phyloP scores from a whole-genome alignment of 2,113 vertebrate species.

The Epinephelus cyanopodus region DNA sequence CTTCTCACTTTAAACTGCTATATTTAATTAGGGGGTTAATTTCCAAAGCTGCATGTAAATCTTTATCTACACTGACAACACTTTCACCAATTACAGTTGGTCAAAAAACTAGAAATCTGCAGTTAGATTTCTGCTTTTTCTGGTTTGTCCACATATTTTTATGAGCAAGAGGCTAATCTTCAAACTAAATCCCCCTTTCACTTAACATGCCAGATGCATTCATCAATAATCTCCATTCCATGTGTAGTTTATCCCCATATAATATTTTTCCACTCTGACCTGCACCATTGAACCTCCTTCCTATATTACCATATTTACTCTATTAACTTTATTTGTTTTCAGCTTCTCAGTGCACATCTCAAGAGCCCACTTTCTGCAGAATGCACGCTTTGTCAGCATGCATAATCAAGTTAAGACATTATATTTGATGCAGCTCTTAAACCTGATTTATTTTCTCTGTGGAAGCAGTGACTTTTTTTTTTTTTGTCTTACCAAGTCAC shows the following conservation, averaged over 20 bases:
- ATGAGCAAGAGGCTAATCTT: neutral
- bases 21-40: neutral
- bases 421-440: slow-evolving; percentile 38
- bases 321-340: slow-evolving; percentile 58
- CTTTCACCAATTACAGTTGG: neutral
- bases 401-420: slow-evolving; percentile 47
- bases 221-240: neutral
- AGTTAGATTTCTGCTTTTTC: neutral
- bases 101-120: neutral
- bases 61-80: neutral
- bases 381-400: slow-evolving; percentile 43
- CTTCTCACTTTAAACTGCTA: neutral
- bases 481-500: slow-evolving; percentile 14
- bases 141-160: neutral
- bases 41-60: slow-evolving; percentile 7
- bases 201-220: slow-evolving; percentile 3
- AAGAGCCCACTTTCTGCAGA: slow-evolving; percentile 27
- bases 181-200: neutral
- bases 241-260: neutral
- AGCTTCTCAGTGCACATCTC: slow-evolving; percentile 28
- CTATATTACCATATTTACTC: slow-evolving; percentile 57
- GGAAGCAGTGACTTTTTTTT: slow-evolving; percentile 27
- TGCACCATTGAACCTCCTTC: slow-evolving; percentile 37
- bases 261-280: slow-evolving; percentile 32
- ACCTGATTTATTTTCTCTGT: slow-evolving; percentile 48